Evolutionary conservation across 2,888 invertebrate species (phyloP), one percentile per base, ranked within the genome.

Genomic region (Hedychridium roseum): DNA sequence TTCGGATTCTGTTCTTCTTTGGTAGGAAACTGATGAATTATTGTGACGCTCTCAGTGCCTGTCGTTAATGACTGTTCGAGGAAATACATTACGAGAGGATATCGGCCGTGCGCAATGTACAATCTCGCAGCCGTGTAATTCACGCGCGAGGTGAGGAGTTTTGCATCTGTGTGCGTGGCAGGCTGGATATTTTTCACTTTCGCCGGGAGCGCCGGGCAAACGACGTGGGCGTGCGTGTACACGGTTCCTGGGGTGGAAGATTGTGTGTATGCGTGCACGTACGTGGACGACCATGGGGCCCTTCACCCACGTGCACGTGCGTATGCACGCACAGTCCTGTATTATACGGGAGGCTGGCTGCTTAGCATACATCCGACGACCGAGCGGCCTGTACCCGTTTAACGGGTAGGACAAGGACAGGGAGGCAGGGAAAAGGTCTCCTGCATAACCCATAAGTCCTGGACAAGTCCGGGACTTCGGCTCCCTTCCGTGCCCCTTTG

Each of bases 381-480:
- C 32, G 50, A 54, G 44, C 52, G 60, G 54, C 50, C 56, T 57
- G 45, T 54, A n/a, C n/a, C n/a, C n/a, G n/a, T n/a, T n/a, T n/a
- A n/a, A n/a, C n/a, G n/a, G n/a, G n/a, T n/a, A n/a, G n/a, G n/a
- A n/a, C n/a, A n/a, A n/a, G n/a, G n/a, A n/a, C n/a, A n/a, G n/a
- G n/a, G n/a, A n/a, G n/a, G n/a, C n/a, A n/a, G n/a, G n/a, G n/a
- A n/a, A n/a, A n/a, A n/a, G 54, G 54, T 55, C 69, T 62, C 49
- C 52, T 75, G 74, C 73, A 75, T 75, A 75, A 73, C 73, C 67
- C 71, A 73, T 72, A 72, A 71, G 69, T 69, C 60, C 64, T 65
- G 57, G 57, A 54, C 62, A 52, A 57, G 68, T 60, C 54, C 59
- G 59, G 64, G 35, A 44, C 57, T 50, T 53, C 56, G 55, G 57